A percentile compares a stretch with the other conserved stretches of the same genome.
These are phyloP conservation scores for Phycodurus eques DNA, from an alignment of 2,113 vertebrate species.

Conservation along the genomic window DNA sequence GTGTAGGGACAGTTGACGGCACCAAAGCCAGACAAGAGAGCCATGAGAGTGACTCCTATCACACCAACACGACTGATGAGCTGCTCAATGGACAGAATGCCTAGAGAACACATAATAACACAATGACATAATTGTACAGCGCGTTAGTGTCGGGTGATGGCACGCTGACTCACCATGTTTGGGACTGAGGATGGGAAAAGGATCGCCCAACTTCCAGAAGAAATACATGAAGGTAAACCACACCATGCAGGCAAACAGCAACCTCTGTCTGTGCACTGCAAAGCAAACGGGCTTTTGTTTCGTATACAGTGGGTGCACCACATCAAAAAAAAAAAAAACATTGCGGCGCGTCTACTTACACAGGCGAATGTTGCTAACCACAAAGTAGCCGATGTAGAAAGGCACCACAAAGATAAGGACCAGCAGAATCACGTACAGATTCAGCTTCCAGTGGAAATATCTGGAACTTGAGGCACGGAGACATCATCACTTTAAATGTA, in stretches of 20 bases:
- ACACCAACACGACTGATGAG: constrained; percentile 97
- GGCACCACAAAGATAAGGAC: constrained; percentile 96
- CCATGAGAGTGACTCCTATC: constrained; percentile 97
- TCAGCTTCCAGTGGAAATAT: constrained; percentile 99
- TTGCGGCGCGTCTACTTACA: constrained; percentile 75
- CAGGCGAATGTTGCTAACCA: constrained; percentile 96
- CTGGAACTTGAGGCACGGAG: constrained; percentile 79
- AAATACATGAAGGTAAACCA: constrained; percentile 99
- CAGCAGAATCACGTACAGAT: constrained; percentile 92
- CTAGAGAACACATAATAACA: constrained; percentile 60
- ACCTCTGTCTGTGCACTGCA: constrained; percentile 87
- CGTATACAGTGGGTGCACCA: not conserved
- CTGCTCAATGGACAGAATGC: constrained; percentile 97
- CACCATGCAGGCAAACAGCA: constrained; percentile 90
- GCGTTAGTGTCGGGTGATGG: not conserved
- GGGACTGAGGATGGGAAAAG: constrained; percentile 96
- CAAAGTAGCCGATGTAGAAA: constrained; percentile 98
- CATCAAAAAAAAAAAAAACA: not conserved
- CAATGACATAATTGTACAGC: not conserved
- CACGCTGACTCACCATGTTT: constrained; percentile 85
- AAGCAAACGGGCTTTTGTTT: not conserved
- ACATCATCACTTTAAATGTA: not conserved
- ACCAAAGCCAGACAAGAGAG: constrained; percentile 95
- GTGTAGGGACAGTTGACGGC: constrained; percentile 98
- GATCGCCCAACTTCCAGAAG: constrained; percentile 98